Conservation (phyloP, 2,888 invertebrate species). For the Thyatira batis region DNA sequence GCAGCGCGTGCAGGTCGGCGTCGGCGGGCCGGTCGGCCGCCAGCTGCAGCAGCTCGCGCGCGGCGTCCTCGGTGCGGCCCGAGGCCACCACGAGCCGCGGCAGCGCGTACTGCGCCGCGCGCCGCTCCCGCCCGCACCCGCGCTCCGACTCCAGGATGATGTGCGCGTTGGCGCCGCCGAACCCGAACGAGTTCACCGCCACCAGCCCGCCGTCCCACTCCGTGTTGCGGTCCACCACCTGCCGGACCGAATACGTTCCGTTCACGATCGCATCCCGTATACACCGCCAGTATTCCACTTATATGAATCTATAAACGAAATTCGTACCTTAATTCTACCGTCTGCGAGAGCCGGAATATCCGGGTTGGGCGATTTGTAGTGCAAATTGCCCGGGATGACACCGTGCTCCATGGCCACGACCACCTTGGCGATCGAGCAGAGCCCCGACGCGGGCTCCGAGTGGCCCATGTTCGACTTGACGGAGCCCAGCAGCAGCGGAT, state of each 20-base stretch:
- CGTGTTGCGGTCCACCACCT: slow-evolving; percentile 91
- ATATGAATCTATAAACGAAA: slow-evolving; percentile 10
- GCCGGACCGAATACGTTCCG: slow-evolving; percentile 8
- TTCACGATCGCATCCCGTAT: background rate
- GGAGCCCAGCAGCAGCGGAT: slow-evolving; percentile 95
- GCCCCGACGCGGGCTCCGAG: slow-evolving; percentile 95
- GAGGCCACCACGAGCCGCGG: slow-evolving; percentile 86
- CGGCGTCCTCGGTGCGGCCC: slow-evolving; percentile 92
- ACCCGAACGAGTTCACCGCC: slow-evolving; percentile 98
- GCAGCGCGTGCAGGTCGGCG: slow-evolving; percentile 88
- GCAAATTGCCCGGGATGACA: slow-evolving; percentile 94
- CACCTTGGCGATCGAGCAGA: slow-evolving; percentile 94
- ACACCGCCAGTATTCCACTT: background rate
- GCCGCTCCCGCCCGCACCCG: slow-evolving; percentile 78
- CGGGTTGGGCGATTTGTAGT: slow-evolving; percentile 92
- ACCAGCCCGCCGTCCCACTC: slow-evolving; percentile 96
- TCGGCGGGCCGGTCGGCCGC: slow-evolving; percentile 84
- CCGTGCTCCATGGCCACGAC: slow-evolving; percentile 96
- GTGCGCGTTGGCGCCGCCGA: slow-evolving; percentile 99
- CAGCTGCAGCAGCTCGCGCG: slow-evolving; percentile 84
- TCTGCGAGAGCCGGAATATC: slow-evolving; percentile 95
- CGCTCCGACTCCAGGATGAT: slow-evolving; percentile 91
- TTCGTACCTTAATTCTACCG: slow-evolving; percentile 89
- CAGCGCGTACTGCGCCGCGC: slow-evolving; percentile 50
- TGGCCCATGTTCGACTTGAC: slow-evolving; percentile 99